Base-by-base conservation (phyloP, 2,113 vertebrate genomes). In the Ia io region DNA sequence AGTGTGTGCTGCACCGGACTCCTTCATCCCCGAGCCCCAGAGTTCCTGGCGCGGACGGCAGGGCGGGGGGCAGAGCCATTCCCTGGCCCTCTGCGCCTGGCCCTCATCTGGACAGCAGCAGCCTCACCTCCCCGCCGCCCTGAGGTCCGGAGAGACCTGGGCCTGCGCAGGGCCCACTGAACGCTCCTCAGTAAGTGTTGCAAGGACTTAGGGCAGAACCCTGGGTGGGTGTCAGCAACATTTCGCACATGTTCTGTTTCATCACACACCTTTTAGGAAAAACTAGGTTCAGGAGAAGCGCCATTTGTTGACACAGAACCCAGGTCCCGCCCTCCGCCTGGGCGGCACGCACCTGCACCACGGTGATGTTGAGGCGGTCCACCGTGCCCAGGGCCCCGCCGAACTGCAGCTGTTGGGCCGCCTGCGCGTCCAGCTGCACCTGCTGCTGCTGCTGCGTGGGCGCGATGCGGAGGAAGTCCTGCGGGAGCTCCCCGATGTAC, bases 371-470 rank as follows among this genome's bases (percentile, higher is more conserved):
- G 92, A 99, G 99, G 32, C 99, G 98, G 53, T 99, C 99, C 12
- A 99, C 98, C 0, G 99, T 98, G 67, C 98, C 98, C 70, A 99
- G 92, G 0, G 99, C 88, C 40, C 99, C 99, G 71, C 99, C 99
- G 17, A 98, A 99, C 95, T 99, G 99, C 67, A 99, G 98, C 98
- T 99, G 99, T 76, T 99, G 98, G 13, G 99, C 99, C 0, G 99
- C 98, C 97, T 99, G 99, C 0, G 99, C 99, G 6, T 99, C 99
- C 97, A 99, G 94, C 91, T 99, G 99, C 44, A 99, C 98, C 98
- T 99, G 99, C 97, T 99, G 99, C 77, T 99, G 99, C 96, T 99
- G 99, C 74, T 99, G 99, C 0, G 99, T 99, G 77, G 99, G 99
- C 0, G 99, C 98, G 97, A 99, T 99, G 51, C 99, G 99, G 93